Conservation (phyloP, 2,888 invertebrate species). For the Diploptera punctata region DNA sequence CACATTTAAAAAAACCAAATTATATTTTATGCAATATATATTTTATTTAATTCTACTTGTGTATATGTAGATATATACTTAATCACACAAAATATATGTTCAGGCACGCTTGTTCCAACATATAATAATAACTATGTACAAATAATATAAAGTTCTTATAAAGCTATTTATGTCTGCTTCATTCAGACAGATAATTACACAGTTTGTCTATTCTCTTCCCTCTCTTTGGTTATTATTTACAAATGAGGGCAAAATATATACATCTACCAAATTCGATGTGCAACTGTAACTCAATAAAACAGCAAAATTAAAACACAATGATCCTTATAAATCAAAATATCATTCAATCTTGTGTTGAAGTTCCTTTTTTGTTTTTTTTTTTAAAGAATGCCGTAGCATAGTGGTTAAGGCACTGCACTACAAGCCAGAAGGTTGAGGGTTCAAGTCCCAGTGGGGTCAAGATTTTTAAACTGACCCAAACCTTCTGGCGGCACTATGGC, state of each 20-base stretch:
- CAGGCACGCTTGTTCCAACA: constrained; percentile 23
- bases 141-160: constrained; percentile 14
- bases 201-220: not conserved
- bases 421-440: too few relatives aligned
- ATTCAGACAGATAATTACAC: not conserved
- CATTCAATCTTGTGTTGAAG: too few relatives aligned
- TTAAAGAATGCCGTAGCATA: too few relatives aligned
- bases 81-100: constrained; percentile 28
- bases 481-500: too few relatives aligned
- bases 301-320: too few relatives aligned
- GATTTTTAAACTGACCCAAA: too few relatives aligned
- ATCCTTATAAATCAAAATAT: too few relatives aligned
- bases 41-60: constrained; percentile 24
- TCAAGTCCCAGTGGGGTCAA: too few relatives aligned
- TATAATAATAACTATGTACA: constrained; percentile 23
- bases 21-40: constrained; percentile 15
- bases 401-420: too few relatives aligned
- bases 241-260: not conserved
- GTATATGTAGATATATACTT: constrained; percentile 22
- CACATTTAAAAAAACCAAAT: too few relatives aligned
- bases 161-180: constrained; percentile 6
- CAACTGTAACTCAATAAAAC: not conserved
- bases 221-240: constrained; percentile 5
- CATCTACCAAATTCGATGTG: constrained; percentile 16
- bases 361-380: too few relatives aligned